Evolutionary conservation across 2,113 vertebrate species (phyloP), one percentile per base, ranked within the genome.

Genomic region (Oceanodroma tethys): DNA sequence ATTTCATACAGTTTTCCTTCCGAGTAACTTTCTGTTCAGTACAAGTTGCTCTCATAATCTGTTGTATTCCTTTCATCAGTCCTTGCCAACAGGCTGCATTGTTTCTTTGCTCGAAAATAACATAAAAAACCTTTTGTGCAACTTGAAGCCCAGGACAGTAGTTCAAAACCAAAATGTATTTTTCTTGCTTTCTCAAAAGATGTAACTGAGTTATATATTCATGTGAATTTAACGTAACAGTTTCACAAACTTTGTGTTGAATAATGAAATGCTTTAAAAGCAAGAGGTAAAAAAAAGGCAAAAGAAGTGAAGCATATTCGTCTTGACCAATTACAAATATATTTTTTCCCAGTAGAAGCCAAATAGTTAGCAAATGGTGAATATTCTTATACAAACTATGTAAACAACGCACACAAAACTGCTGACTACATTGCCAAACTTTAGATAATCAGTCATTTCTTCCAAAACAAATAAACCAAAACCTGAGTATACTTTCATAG

Each of bases 11-110:
- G 36, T 81, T 94, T 86, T 86, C 30, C 59, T 85, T 78, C 56
- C 6, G 30, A 94, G 73, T 85, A 91, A 95, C 93, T 91, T 87
- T 87, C 78, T 87, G 76, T 93, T 93, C 95, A 56, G 86, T 91
- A 96, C 86, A 94, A 94, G 50, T 42, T 87, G 93, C 76, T 95
- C 83, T 95, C 68, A 36, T 90, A 79, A 95, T 88, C 52, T 92
- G 43, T 83, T 91, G 70, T 94, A 71, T 87, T 88, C 56, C 68
- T 93, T 93, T 96, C 86, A 91, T 95, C 81, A 76, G 34, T 72
- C 30, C 53, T 81, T 97, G 95, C 91, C 83, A 94, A 58, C 19
- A 87, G 81, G 25, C 48, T 84, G 55, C 56, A 45, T 91, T 83
- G 62, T 94, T 88, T 92, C 50, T 86, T 73, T 91, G 19, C n/a